Percentiles rank a stretch among this genome's conserved stretches.
Conservation (phyloP, 2,113 vertebrate genomes). For the Halcyon senegalensis region DNA sequence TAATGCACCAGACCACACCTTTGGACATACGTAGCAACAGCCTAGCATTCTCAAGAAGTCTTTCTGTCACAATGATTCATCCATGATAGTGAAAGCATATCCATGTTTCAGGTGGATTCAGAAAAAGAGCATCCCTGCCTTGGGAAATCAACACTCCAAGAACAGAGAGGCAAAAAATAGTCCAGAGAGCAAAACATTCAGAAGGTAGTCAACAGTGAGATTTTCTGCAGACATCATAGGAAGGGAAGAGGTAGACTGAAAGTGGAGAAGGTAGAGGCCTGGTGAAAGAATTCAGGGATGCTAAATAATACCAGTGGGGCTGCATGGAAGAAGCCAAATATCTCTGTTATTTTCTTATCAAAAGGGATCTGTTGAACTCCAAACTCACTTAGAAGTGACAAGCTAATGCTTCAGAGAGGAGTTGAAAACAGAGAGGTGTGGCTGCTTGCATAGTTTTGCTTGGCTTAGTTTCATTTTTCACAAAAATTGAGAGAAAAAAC, state of each 20-base stretch:
- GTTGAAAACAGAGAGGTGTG: neutral
- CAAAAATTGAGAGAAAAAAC: neutral
- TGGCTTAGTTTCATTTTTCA: neutral
- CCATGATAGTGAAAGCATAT: neutral
- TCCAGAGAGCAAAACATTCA: neutral
- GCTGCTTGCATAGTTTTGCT: conserved; percentile 14
- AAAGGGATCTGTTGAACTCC: neutral
- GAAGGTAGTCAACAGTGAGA: neutral
- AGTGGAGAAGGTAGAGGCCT: neutral
- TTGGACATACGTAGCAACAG: neutral
- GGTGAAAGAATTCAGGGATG: neutral
- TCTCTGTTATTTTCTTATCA: neutral
- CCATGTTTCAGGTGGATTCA: neutral
- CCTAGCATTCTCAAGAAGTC: neutral
- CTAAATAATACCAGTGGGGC: neutral
- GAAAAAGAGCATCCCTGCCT: neutral
- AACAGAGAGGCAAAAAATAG: neutral
- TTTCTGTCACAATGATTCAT: neutral
- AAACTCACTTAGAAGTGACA: neutral
- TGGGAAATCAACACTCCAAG: neutral
- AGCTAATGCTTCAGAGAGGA: neutral
- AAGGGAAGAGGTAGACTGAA: neutral
- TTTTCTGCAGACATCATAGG: neutral
- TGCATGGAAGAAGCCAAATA: neutral
- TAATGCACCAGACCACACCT: neutral